Percentiles rank a stretch among this genome's conserved stretches.
phyloP scores from a whole-genome alignment of 2,113 vertebrate genomes.

The Pardalotus punctatus region DNA sequence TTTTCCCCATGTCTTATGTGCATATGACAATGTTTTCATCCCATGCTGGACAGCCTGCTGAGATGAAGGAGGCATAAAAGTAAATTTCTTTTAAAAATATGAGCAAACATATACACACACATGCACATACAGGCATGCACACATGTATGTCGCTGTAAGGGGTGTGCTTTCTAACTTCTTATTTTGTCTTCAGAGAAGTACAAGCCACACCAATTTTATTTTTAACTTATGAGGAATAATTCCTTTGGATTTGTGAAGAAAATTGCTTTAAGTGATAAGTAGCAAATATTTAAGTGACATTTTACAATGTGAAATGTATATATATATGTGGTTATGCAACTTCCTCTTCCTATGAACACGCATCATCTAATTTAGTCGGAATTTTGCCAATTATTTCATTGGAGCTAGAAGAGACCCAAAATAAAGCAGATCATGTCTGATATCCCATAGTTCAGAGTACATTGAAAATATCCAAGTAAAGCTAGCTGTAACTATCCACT shows the following conservation, averaged over 20 bases:
- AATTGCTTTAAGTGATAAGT: not conserved
- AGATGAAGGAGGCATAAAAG: not conserved
- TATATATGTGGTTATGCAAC: not conserved
- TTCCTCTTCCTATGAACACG: not conserved
- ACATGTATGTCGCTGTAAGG: not conserved
- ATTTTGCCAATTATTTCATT: not conserved
- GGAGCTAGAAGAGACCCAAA: not conserved
- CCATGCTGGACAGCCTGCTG: not conserved
- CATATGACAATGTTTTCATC: conserved; percentile 16
- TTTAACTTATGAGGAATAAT: conserved; percentile 14
- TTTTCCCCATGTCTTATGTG: not conserved
- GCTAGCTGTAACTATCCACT: not conserved
- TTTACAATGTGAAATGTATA: not conserved
- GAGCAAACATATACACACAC: not conserved
- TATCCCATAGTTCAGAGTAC: not conserved
- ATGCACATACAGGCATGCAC: not conserved
- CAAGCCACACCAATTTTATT: conserved; percentile 1
- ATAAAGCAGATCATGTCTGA: not conserved
- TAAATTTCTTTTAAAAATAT: not conserved
- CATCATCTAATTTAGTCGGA: not conserved
- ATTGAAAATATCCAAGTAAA: not conserved
- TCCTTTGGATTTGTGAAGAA: conserved; percentile 20
- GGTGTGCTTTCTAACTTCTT: not conserved
- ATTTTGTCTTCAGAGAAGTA: not conserved
- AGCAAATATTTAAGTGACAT: not conserved